Conservation (phyloP, 2,797 vertebrate genomes). For the Rhodeus uyekii region DNA sequence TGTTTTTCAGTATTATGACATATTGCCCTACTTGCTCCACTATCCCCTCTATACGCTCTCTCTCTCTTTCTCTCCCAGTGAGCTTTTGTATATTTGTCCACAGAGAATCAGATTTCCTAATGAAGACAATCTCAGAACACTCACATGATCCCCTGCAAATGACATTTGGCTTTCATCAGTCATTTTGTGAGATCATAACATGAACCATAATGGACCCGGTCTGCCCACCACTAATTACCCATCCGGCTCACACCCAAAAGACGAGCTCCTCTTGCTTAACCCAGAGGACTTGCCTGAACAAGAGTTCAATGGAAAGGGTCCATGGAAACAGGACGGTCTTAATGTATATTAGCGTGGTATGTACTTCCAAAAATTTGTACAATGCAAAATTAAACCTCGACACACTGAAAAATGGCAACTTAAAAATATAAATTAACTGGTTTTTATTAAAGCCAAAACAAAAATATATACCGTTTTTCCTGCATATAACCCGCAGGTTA, state of each 20-base stretch:
- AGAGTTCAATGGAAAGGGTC: slow-evolving; percentile 27
- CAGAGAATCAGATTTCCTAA: slow-evolving; percentile 50
- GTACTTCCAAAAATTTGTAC: slow-evolving; percentile 15
- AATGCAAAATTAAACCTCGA: background rate
- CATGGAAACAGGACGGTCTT: slow-evolving; percentile 1
- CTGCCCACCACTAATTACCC: slow-evolving; percentile 53
- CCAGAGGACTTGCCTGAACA: slow-evolving; percentile 28
- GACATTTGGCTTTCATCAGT: slow-evolving; percentile 25
- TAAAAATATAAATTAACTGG: background rate
- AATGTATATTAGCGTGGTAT: slow-evolving; percentile 32
- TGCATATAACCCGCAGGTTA: too few species aligned
- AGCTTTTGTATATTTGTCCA: too few species aligned
- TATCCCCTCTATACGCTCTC: slow-evolving; percentile 16
- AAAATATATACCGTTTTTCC: too few species aligned
- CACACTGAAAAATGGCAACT: background rate
- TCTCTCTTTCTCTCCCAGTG: too few species aligned
- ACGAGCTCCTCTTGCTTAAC: slow-evolving; percentile 5
- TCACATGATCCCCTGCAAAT: slow-evolving; percentile 49
- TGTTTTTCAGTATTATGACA: slow-evolving; percentile 43
- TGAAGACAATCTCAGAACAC: slow-evolving; percentile 54
- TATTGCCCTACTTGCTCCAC: slow-evolving; percentile 29
- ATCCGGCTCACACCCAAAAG: slow-evolving; percentile 29
- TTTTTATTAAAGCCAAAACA: background rate
- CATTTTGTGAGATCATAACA: slow-evolving; percentile 45
- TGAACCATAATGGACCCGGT: slow-evolving; percentile 52